Evolutionary conservation across 1,140 invertebrate genomes (phyloP), one percentile per base, ranked within the genome.

Genomic region (Polypedilum pembai): DNA sequence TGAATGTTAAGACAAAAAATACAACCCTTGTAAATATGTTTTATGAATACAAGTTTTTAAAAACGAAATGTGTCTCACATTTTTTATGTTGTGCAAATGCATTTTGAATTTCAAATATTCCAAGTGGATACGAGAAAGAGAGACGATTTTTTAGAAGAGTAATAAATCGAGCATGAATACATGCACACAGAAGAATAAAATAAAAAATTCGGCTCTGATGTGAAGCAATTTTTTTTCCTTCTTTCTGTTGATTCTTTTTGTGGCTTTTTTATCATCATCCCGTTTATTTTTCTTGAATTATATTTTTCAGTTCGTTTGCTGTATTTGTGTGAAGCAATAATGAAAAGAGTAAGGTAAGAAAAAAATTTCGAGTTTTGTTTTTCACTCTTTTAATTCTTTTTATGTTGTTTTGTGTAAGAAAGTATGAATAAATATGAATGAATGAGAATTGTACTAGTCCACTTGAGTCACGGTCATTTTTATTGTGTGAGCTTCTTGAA

Each of bases 111-210:
- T 15, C 45, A 56, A 56, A 56, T 56, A n/a, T n/a, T 56, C 24
- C 24, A 33, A 15, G 45, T 33, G 24, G 24, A 33, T 33, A 3
- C 24, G 5, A 33, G 24, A 33, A 33, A 33, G 24, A 33, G 24
- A 33, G 24, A 33, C 24, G 24, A 15, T 56, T 56, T 56, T 56
- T 56, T 56, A n/a, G 3, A 56, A 12, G 12, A n/a, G 65, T 21
- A 69, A 69, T 69, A 69, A 69, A 69, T 69, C 20, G 65, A 69
- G 65, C 65, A 69, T 69, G 18, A 69, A 69, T n/a, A 69, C 65
- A 69, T 69, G 65, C 65, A 69, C 10, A 69, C 4, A 18, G 8
- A 18, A 56, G 45, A 56, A 45, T 45, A 45, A 18, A 20, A 69
- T 18, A 69, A 69, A 66, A n/a, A 20, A 21, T 69, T 69, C 65